Base-by-base conservation (phyloP, 2,797 vertebrate species). In the Sylvia borin region DNA sequence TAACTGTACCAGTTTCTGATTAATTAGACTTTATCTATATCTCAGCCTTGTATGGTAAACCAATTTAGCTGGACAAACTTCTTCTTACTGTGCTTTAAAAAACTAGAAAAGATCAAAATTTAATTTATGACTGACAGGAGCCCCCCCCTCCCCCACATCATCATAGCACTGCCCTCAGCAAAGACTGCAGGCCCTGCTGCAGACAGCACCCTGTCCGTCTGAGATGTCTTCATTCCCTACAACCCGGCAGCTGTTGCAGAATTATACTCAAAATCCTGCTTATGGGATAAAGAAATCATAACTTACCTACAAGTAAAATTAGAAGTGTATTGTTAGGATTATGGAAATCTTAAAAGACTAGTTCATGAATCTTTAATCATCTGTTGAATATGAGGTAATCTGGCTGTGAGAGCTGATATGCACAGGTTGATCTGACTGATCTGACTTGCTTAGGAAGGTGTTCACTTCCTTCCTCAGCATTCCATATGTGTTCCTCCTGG, bases 121-220 rank as follows among this genome's bases (percentile, higher is more conserved):
- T 61, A 34, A 19, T 34, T 68, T 48, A 25, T 0, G 1, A 19
- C n/a, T 36, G 27, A 25, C 24, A 77, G 32, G 24, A 57, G 7
- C 5, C 18, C 24, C 3, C 3, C 36, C 36, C 36, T 36, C 36
- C 36, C 36, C 36, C 36, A 36, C 57, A 76, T 3, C 6, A 14
- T 24, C 21, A 42, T 1, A 40, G 13, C 1, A 3, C 15, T 74
- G 31, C 8, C 58, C 36, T 55, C 38, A 51, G 18, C 38, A 27
- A 58, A 51, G 32, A 3, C 18, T 32, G 18, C 11, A 14, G 36
- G 36, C 14, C 18, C 18, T 72, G 21, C 29, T 66, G 65, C 48
- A 64, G 5, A 25, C 27, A 68, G 42, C 4, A 2, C 9, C 0
- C 0, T 32, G 42, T 13, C 7, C 10, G 24, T 27, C 47, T 19